Base-by-base conservation (phyloP, 64 coral and sea anemone genomes). In the Catalaphyllia jardinei region DNA sequence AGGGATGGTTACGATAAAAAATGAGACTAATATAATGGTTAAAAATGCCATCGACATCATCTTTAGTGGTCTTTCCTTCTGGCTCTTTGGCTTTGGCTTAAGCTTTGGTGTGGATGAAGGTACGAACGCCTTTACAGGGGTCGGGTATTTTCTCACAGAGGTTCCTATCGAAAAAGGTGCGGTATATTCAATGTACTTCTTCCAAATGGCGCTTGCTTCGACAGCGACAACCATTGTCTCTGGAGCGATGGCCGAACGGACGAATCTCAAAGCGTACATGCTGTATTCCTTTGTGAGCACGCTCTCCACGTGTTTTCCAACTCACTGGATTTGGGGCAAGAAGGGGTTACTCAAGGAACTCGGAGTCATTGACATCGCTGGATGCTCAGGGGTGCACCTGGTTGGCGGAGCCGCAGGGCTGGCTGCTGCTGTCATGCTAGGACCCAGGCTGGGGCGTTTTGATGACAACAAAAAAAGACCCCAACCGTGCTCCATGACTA, bases 241-340 rank as follows among this genome's bases (percentile, higher is more conserved):
- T 33, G 90, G 90, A 67, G 82, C 90, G 55, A 92, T 92, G 90
- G 90, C 90, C 28, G 90, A 92, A 27, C 73, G 90, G 24, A 92
- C 90, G 54, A 92, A 92, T 62, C 83, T 92, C 24, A 84, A 86
- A 4, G 91, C 91, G 8, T 92, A 92, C 72, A 92, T 92, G 91
- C 31, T 92, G 29, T 92, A 92, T 27, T 92, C 91, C 38, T 92
- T 92, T 73, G 91, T 92, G 18, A 92, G 91, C 52, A 92, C 91
- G 60, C 62, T 92, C 29, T 72, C 91, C 1, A 92, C 91, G 1
- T 92, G 91, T 60, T 92, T 92, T 39, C 91, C 91, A 28, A 79
- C 91, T 87, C 91, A 92, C 29, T 92, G 91, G 91, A 73, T 92
- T 27, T 92, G 91, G 91, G 91, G 91, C 12, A 92, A 92, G 84